Evolutionary conservation across 2,113 vertebrate genomes (phyloP).

Genomic region (Morone saxatilis): DNA sequence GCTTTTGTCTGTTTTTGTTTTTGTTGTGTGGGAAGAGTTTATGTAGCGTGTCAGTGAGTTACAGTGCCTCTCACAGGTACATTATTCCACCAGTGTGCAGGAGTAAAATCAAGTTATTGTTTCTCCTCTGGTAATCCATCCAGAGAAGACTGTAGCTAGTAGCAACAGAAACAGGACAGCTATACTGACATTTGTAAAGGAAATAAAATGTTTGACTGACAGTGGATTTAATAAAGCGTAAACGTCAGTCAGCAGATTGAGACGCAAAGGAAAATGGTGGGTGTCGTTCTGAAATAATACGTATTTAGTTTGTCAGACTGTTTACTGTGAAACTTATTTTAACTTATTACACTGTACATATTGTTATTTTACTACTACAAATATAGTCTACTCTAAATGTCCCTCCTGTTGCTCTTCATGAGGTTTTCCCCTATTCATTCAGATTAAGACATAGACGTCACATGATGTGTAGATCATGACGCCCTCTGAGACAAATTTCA

Average conservation of each 20-base stretch:
- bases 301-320: not conserved
- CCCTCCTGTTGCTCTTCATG: too few species aligned
- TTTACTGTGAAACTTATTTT: not conserved
- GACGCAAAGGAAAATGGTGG: not conserved
- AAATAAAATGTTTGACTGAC: not conserved
- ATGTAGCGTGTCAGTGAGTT: not conserved
- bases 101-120: not conserved
- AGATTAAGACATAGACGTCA: too few species aligned
- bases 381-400: too few species aligned
- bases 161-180: not conserved
- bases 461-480: too few species aligned
- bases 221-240: not conserved
- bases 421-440: too few species aligned
- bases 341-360: not conserved
- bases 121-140: not conserved
- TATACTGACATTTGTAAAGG: not conserved
- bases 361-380: too few species aligned
- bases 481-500: too few species aligned
- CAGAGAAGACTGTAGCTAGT: not conserved
- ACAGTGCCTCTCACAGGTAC: not conserved
- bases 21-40: conserved; percentile 16
- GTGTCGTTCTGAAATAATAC: not conserved
- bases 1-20: not conserved
- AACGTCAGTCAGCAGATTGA: not conserved
- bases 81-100: not conserved